Conservation (phyloP, 2,888 invertebrate genomes). For the Drosophila emarginata region DNA sequence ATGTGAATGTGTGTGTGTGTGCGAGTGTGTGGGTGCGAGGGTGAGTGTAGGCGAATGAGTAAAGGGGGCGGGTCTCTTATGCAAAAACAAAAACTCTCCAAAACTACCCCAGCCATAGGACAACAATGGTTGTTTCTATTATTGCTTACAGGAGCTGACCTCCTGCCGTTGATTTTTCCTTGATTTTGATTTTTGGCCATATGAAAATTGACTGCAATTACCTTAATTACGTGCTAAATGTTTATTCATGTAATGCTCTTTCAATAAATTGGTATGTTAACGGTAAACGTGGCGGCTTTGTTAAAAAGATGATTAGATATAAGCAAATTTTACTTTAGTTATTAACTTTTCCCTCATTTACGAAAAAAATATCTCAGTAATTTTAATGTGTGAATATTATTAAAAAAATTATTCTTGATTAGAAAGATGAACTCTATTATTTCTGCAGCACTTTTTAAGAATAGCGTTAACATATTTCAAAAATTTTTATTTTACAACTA, state of each 20-base stretch:
- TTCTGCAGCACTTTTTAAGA: too few relatives aligned
- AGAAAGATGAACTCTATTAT: too few relatives aligned
- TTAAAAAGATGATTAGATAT: not conserved
- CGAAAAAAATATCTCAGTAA: too few relatives aligned
- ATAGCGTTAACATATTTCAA: too few relatives aligned
- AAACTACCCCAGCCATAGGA: constrained; percentile 46
- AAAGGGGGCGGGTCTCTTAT: constrained; percentile 39
- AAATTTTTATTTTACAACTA: too few relatives aligned
- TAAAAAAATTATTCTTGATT: too few relatives aligned
- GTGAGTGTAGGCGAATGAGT: not conserved
- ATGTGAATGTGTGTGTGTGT: constrained; percentile 35
- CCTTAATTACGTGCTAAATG: constrained; percentile 38
- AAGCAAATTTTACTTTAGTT: too few relatives aligned
- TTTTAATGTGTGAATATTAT: too few relatives aligned
- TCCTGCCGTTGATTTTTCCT: constrained; percentile 40
- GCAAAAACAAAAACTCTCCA: constrained; percentile 29
- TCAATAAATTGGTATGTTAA: constrained; percentile 52
- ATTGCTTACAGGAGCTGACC: not conserved
- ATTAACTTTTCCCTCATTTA: too few relatives aligned
- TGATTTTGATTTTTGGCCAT: constrained; percentile 22
- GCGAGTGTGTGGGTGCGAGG: constrained; percentile 35
- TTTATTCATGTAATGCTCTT: constrained; percentile 38
- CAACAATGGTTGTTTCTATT: constrained; percentile 25
- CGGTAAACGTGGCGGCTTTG: constrained; percentile 9
- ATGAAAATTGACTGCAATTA: constrained; percentile 45